Conservation (phyloP, 2,113 vertebrate genomes). For the Gopherus evgoodei region DNA sequence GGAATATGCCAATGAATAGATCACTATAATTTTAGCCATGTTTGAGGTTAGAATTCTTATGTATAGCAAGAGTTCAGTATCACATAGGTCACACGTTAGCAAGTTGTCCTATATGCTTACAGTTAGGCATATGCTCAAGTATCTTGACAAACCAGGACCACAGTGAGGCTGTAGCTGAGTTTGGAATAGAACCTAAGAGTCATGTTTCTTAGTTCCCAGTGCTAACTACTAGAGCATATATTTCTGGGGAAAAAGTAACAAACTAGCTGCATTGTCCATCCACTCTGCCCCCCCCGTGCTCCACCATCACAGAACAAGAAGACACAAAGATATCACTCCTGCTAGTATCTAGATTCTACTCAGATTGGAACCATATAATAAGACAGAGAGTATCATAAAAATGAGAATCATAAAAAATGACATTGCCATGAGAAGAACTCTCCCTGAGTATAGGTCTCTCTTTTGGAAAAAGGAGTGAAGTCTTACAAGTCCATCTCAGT, state of each 20-base stretch:
- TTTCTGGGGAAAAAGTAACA: neutral
- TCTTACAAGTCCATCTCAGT: neutral
- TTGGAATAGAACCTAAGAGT: neutral
- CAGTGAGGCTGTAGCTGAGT: neutral
- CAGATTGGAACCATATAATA: neutral
- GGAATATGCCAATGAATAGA: neutral
- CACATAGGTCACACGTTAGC: neutral
- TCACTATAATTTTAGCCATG: neutral
- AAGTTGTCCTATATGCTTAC: neutral
- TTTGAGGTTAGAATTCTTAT: neutral
- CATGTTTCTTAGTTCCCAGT: neutral
- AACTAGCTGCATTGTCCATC: neutral
- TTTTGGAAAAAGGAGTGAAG: neutral
- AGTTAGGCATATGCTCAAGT: neutral
- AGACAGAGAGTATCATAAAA: neutral
- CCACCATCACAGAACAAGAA: neutral
- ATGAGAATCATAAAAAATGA: neutral
- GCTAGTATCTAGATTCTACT: neutral
- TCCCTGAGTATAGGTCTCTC: neutral
- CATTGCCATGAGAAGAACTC: neutral
- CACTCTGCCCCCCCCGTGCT: neutral
- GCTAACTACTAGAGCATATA: neutral
- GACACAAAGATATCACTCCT: neutral
- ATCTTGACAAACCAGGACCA: neutral
- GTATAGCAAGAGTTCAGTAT: neutral